phyloP scores from a whole-genome alignment of 1,140 invertebrate genomes.

The Panulirus ornatus region DNA sequence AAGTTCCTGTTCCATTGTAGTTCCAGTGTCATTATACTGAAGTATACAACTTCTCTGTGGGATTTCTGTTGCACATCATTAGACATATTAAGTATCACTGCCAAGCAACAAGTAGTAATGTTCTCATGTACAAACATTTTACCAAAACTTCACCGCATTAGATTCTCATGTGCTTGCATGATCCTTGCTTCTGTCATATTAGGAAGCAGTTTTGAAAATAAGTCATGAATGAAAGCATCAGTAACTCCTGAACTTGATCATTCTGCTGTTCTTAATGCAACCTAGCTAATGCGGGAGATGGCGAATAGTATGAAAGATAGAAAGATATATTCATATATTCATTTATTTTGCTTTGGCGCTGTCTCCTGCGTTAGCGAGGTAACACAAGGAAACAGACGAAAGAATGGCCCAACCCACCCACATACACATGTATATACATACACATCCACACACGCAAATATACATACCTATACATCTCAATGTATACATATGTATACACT shows the following conservation, averaged over 20 bases:
- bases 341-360: too few species aligned
- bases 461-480: too few species aligned
- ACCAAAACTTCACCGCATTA: conserved; percentile 64
- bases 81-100: conserved; percentile 47
- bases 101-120: conserved; percentile 21
- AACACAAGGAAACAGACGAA: too few species aligned
- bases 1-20: not conserved
- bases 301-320: too few species aligned
- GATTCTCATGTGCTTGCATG: conserved; percentile 63
- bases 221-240: conserved; percentile 79
- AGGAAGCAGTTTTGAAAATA: conserved; percentile 63
- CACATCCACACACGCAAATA: too few species aligned
- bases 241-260: conserved; percentile 88
- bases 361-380: too few species aligned
- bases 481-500: too few species aligned
- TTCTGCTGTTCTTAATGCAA: conserved; percentile 91
- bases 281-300: too few species aligned
- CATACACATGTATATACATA: too few species aligned
- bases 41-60: not conserved
- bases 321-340: too few species aligned
- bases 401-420: too few species aligned
- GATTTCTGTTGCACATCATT: conserved; percentile 16
- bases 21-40: not conserved
- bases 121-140: conserved; percentile 11
- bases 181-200: conserved; percentile 66